Conservation (phyloP, 2,888 invertebrate species). For the Caenorhabditis zanzibari region DNA sequence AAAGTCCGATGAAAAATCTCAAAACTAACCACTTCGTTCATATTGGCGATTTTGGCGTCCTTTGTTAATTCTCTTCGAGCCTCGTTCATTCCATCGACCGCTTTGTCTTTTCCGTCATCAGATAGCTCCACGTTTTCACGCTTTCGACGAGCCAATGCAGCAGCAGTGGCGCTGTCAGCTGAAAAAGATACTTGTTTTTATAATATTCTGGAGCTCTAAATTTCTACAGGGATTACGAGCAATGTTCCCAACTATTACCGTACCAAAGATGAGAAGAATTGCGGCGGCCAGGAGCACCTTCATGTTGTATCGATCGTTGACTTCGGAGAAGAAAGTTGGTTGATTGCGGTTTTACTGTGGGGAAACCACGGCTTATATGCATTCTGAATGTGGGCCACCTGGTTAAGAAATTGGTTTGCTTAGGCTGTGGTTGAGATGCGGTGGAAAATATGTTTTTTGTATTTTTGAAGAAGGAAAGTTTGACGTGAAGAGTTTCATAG, state of each 20-base stretch:
- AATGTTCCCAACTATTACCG: not conserved
- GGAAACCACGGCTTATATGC: not conserved
- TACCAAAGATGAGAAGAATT: conserved; percentile 2
- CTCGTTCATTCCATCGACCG: not conserved
- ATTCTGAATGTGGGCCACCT: not conserved
- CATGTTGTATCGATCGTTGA: conserved; percentile 8
- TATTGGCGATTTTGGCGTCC: not conserved
- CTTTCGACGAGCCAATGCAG: not conserved
- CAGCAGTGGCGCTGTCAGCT: not conserved
- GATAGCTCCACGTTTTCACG: not conserved
- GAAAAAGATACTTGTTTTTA: not conserved
- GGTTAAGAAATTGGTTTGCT: not conserved
- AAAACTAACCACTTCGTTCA: not conserved
- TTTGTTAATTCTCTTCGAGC: not conserved
- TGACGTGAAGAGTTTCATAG: too few species aligned
- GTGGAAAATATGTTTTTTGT: too few species aligned
- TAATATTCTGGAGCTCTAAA: not conserved
- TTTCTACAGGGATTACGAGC: too few species aligned
- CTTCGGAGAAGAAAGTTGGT: not conserved
- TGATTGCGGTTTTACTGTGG: not conserved
- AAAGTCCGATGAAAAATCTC: too few species aligned
- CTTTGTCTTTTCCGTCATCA: not conserved
- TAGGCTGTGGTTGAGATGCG: not conserved
- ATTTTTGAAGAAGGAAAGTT: too few species aligned
- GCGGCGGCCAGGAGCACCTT: conserved; percentile 8